Base-by-base conservation (phyloP, 2,797 vertebrate genomes). In the Danio jaintianensis region DNA sequence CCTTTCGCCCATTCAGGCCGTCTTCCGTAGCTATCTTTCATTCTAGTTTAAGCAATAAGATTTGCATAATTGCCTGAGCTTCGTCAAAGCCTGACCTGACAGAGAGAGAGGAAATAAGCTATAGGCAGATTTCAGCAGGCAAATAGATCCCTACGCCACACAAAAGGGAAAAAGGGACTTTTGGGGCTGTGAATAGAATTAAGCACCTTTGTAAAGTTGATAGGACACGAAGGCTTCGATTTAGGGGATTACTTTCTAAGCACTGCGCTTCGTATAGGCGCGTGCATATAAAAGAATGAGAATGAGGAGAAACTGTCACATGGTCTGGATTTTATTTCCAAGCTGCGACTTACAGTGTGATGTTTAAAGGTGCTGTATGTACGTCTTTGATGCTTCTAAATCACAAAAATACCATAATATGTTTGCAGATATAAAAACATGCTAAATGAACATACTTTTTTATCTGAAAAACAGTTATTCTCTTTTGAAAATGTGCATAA, bases 11-110 rank as follows among this genome's bases (percentile, higher is more conserved):
- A 79, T 88, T 85, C 78, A 79, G 50, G 47, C 64, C 63, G 75
- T 74, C 62, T 55, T 53, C 45, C 42, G 45, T 82, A 67, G 79
- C 83, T 83, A 66, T 85, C 85, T 84, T 78, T 77, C 63, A 58
- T 79, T 72, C 82, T 48, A 84, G 85, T 83, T 89, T 81, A 84
- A 90, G 84, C 47, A 81, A 73, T 68, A 81, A 15, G 62, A 85
- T 86, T 85, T 85, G 80, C 84, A 88, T 88, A 87, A 87, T 87
- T 85, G 79, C 78, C 78, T 80, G 75, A 78, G 62, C 61, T 75
- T 81, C 48, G 77, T 80, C 78, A 85, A 84, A 83, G 83, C 77
- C 66, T 75, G 75, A 83, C 77, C 63, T 59, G 67, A 61, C 71
- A 79, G 70, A 61, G 29, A 82, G 62, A 79, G 70, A 61, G 72